Conservation (phyloP, 2,797 vertebrate genomes). For the Anableps anableps region DNA sequence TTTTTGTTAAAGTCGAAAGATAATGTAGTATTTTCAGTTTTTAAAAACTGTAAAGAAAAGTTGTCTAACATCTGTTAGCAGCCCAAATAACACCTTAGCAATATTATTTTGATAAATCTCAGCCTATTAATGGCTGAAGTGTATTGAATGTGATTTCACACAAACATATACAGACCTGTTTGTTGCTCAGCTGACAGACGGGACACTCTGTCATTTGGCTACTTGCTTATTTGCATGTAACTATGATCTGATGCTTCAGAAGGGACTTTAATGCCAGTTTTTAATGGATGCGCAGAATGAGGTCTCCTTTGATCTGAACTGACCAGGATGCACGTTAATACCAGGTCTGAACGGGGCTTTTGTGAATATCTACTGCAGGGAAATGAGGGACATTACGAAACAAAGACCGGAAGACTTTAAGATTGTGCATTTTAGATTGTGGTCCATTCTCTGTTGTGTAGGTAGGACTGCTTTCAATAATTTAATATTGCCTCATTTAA, state of each 20-base stretch:
- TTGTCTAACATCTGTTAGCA: not conserved
- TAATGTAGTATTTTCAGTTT: constrained; percentile 4
- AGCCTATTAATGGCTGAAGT: not conserved
- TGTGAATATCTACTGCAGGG: constrained; percentile 4
- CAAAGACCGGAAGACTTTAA: not conserved
- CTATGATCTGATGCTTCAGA: not conserved
- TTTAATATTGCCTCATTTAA: too few species aligned
- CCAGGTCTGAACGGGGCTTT: not conserved
- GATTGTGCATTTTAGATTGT: too few species aligned
- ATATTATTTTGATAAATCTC: not conserved
- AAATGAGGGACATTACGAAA: not conserved
- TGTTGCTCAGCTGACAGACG: not conserved
- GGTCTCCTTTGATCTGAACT: too few species aligned
- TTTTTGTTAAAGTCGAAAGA: constrained; percentile 2
- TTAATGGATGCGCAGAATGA: not conserved
- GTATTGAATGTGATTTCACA: not conserved
- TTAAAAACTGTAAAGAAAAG: not conserved
- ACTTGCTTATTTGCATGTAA: too few species aligned
- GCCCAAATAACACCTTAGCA: not conserved
- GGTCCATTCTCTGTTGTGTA: not conserved
- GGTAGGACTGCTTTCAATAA: not conserved
- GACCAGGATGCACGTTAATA: not conserved
- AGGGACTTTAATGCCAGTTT: not conserved
- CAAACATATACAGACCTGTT: not conserved
- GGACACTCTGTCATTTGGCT: not conserved